Conservation (phyloP, 2,113 vertebrate species). For the rabbit (Oryctolagus cuniculus) region mOryCun1.1 NC_091452.1:13660001-13660500, state of each 20-base stretch:
- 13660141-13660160: not conserved
- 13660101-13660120: not conserved
- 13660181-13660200: not conserved
- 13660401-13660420: not conserved
- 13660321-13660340: not conserved
- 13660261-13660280: not conserved
- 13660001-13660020: not conserved
- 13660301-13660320: not conserved
- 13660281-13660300: not conserved
- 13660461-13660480: not conserved
- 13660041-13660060: not conserved
- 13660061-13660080: not conserved
- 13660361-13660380: not conserved
- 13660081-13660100: not conserved
- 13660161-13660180: not conserved
- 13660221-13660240: not conserved
- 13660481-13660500: not conserved
- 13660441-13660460: not conserved
- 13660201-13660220: rapidly evolving
- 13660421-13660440: not conserved
- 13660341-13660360: not conserved
- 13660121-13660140: not conserved
- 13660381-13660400: not conserved
- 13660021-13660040: not conserved
- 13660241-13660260: not conserved